Evolutionary conservation across 2,888 invertebrate species (phyloP), one percentile per base, ranked within the genome.

Genomic region (Stenotaenia linearis): DNA sequence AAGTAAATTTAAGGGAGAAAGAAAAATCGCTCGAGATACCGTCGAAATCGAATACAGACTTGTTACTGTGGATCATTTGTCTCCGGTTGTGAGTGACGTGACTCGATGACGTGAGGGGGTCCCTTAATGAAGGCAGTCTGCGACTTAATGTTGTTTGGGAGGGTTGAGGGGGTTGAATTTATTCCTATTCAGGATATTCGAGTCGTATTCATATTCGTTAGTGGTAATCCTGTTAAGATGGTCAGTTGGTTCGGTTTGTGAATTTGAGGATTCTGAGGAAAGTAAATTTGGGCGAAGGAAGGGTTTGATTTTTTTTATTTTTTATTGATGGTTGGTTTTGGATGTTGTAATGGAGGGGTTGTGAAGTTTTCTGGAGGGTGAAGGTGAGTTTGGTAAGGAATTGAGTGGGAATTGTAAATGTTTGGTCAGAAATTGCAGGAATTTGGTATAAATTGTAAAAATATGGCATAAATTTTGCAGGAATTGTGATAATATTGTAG

Each of bases 21-120:
- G 32, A 32, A 50, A 50, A 50, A 21, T 5, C 6, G 6, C 50
- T 21, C 21, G 21, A n/a, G 50, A n/a, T 50, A 28, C 69, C 28
- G n/a, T 69, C 9, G 69, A 10, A 69, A n/a, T n/a, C n/a, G n/a
- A n/a, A 28, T 25, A 25, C 23, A 23, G 28, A 28, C 69, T 69
- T n/a, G 28, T 69, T 69, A 28, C 50, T 50, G 1, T 21, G n/a
- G 69, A 28, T 69, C 69, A 69, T 69, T 69, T 69, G 69, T 69
- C 69, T 69, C 69, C n/a, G 10, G 25, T 1, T n/a, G 9, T 23
- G 28, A 69, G 28, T 69, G 69, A 69, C 69, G 69, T 69, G 69
- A 69, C 25, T 69, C 69, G 69, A 69, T 69, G 69, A 69, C 69
- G 69, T 69, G 69, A 28, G 69, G 69, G 69, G 69, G 69, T 69